These are phyloP conservation scores for Nannobrachium achirus DNA, from an alignment of 2,113 vertebrate genomes.

Conservation along the genomic window DNA sequence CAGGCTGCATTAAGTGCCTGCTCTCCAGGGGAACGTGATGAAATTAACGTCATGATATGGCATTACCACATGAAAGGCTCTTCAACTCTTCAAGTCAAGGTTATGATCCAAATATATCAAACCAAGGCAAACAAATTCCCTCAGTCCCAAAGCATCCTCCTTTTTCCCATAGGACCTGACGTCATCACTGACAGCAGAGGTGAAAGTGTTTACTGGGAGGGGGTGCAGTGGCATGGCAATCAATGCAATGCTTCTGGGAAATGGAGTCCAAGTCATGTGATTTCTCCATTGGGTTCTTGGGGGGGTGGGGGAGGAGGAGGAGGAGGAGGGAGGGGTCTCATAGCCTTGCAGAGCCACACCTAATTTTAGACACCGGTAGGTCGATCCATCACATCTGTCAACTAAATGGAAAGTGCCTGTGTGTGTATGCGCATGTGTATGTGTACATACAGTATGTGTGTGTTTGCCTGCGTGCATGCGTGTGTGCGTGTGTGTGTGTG, in stretches of 20 bases:
- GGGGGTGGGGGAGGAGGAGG: neutral
- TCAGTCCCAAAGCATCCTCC: conserved; percentile 16
- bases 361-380: conserved; percentile 59
- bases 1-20: neutral
- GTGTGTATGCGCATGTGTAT: too few species aligned
- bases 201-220: conserved; percentile 28
- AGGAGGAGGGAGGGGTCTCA: conserved; percentile 43
- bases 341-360: conserved; percentile 33
- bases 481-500: neutral
- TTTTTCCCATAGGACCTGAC: neutral
- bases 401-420: neutral
- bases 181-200: conserved; percentile 14
- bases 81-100: conserved; percentile 23
- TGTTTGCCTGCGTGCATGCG: neutral
- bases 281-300: neutral
- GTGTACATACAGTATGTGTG: neutral
- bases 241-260: conserved; percentile 66
- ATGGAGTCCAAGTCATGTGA: conserved; percentile 44
- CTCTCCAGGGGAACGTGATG: neutral
- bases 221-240: conserved; percentile 39
- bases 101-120: conserved; percentile 29
- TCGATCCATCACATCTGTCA: conserved; percentile 33
- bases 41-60: neutral
- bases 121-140: conserved; percentile 27
- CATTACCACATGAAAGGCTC: neutral